Base-by-base conservation (phyloP, 1,140 invertebrate genomes). In the Leptestheria dahalacensis region DNA sequence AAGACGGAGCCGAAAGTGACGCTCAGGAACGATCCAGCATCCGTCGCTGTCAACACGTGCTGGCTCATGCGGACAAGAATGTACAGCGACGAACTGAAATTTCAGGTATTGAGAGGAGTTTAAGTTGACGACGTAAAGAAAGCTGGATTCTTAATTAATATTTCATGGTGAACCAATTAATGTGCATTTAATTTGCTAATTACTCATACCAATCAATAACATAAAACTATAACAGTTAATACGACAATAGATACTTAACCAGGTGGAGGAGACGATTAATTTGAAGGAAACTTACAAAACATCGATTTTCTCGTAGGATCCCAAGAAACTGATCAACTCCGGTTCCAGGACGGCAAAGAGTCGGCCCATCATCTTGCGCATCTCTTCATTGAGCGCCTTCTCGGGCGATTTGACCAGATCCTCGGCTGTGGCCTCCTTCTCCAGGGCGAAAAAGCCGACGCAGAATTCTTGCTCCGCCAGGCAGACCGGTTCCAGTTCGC, bases 391-490 rank as follows among this genome's bases (percentile, higher is more conserved):
- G 49, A 60, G 63, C 23, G 55, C 11, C 55, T 63, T 64, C n/a
- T 62, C 59, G 20, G 68, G 64, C 6, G 54, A 20, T 57, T 62
- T 62, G 6, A 48, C 24, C 18, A 23, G 28, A 81, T 76, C 69
- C 78, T 79, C 47, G 57, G 51, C 21, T 26, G 54, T 50, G 60
- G 20, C 26, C 65, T 61, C 70, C 9, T 78, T 77, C 68, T 91
- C 85, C 49, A 97, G 75, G 66, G 93, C 87, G 68, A 98, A 93
- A 74, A 97, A 98, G 29, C 82, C 78, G 11, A 91, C 83, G 71
- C 91, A 97, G 75, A 98, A 98, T 63, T 92, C 84, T 74, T 98
- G 94, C 71, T 99, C 95, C 21, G 85, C 84, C 46, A 96, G 76
- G 71, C 93, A 96, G 61, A 94, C 82, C 24, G 88, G 88, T 70